Conservation (phyloP, 2,888 invertebrate genomes). For the Thereva nobilitata region DNA sequence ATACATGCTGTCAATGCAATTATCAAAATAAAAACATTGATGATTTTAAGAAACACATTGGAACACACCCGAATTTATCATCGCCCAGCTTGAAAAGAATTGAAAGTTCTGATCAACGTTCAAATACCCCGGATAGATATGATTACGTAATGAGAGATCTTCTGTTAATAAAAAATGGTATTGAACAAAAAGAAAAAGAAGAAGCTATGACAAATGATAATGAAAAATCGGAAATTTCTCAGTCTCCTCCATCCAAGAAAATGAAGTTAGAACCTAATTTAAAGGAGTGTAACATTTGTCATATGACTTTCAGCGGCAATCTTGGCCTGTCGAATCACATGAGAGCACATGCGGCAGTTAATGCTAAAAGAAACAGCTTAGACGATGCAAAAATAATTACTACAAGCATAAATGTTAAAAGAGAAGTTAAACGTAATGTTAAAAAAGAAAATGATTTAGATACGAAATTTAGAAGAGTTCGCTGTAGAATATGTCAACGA, state of each 20-base stretch:
- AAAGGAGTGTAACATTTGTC: constrained; percentile 55
- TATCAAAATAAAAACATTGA: constrained; percentile 39
- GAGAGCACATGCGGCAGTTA: constrained; percentile 53
- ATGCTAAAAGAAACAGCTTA: neutral
- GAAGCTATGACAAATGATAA: constrained; percentile 44
- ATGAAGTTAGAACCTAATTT: constrained; percentile 38
- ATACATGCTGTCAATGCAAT: constrained; percentile 43
- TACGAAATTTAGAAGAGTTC: constrained; percentile 52
- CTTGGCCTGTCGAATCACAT: constrained; percentile 57
- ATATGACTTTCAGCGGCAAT: constrained; percentile 55
- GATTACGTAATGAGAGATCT: constrained; percentile 58
- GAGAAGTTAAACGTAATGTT: constrained; percentile 33
- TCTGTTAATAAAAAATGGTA: constrained; percentile 53
- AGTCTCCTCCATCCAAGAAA: constrained; percentile 38
- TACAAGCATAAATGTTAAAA: neutral
- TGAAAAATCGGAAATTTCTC: neutral
- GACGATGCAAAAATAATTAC: constrained; percentile 2
- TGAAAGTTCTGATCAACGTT: neutral
- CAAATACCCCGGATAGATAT: constrained; percentile 48
- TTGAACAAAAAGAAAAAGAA: constrained; percentile 52
- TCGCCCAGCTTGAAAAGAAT: neutral
- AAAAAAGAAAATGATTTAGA: constrained; percentile 9
- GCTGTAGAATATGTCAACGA: constrained; percentile 57
- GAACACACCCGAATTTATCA: constrained; percentile 36
- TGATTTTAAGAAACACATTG: constrained; percentile 43